phyloP scores from a whole-genome alignment of 2,888 invertebrate species.

The Scrobipalpa costella region DNA sequence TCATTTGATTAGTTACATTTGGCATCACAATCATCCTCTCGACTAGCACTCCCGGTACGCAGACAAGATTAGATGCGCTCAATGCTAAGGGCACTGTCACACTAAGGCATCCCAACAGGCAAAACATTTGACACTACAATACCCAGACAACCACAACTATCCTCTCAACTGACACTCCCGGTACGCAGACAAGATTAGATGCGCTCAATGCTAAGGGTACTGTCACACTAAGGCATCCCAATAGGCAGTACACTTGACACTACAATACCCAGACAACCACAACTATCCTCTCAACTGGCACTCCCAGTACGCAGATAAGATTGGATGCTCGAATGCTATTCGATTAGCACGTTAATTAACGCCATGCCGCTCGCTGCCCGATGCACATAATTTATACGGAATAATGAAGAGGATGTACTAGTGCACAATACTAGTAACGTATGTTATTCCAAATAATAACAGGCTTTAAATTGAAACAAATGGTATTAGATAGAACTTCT shows the following conservation, averaged over 20 bases:
- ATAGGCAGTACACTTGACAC: no score
- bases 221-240: no score
- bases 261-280: neutral
- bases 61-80: neutral
- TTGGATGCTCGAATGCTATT: slow-evolving; percentile 1
- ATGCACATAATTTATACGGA: neutral
- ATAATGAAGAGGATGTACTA: neutral
- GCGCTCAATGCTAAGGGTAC: no score
- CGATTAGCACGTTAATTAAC: slow-evolving; percentile 25
- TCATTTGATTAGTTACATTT: no score
- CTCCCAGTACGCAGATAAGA: slow-evolving; percentile 10
- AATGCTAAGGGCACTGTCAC: no score
- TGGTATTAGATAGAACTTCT: no score
- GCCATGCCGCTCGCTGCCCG: neutral
- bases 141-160: neutral
- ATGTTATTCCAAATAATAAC: neutral
- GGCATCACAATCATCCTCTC: neutral
- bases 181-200: slow-evolving; percentile 5
- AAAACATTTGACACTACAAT: no score
- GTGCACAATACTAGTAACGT: neutral
- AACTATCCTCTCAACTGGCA: neutral
- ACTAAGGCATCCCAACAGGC: no score
- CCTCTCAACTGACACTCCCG: neutral
- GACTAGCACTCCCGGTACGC: neutral
- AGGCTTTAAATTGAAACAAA: neutral